phyloP scores from a whole-genome alignment of 2,113 vertebrate species.

The Daboia siamensis region DNA sequence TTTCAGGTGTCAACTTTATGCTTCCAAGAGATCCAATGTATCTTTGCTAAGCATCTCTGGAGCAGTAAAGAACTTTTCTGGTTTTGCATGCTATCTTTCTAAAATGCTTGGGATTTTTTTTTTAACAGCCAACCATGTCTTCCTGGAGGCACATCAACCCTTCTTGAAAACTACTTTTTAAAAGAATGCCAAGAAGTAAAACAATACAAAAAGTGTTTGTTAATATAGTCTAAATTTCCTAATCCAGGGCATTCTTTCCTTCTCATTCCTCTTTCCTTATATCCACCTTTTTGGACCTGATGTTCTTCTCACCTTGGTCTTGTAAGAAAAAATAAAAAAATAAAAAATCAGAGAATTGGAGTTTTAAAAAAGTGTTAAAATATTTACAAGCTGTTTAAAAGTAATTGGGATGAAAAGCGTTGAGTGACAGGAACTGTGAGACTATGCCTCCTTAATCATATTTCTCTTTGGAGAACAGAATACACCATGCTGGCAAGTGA shows the following conservation, averaged over 20 bases:
- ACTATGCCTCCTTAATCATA: conserved; percentile 55
- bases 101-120: not conserved
- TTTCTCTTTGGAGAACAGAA: conserved; percentile 57
- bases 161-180: not conserved
- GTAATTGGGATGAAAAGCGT: conserved; percentile 63
- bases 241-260: not conserved
- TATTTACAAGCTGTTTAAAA: conserved; percentile 65
- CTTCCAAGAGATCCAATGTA: not conserved
- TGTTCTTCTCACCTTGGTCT: conserved; percentile 19
- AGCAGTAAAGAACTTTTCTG: not conserved
- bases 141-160: not conserved
- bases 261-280: not conserved
- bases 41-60: not conserved
- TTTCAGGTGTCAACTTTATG: not conserved
- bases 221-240: not conserved
- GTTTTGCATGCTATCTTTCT: not conserved
- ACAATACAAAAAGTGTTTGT: not conserved
- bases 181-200: not conserved
- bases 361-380: conserved; percentile 43
- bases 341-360: conserved; percentile 6
- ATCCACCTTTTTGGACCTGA: not conserved
- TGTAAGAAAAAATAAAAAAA: not conserved
- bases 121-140: not conserved
- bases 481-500: conserved; percentile 67
- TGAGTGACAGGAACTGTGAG: conserved; percentile 61